Evolutionary conservation across 2,113 vertebrate species (phyloP), one percentile per base, ranked within the genome.

Genomic region (Perccottus glenii): DNA sequence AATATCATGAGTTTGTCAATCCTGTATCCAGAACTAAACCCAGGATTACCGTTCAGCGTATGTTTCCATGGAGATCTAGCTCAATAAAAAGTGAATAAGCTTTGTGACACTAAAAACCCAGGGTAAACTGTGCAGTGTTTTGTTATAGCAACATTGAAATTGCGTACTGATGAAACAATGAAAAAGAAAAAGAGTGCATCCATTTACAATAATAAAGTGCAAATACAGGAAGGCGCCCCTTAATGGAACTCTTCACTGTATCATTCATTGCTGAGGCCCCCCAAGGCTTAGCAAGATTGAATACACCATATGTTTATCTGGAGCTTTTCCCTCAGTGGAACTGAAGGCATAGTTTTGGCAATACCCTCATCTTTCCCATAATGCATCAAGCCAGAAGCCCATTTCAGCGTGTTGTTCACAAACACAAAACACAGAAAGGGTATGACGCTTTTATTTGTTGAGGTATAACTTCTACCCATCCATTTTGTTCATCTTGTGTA

Each of bases 271-370:
- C 73, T 36, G 35, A 46, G 48, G 63, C 74, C 74, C 75, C 82
- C 77, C 82, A 73, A 81, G 86, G 87, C 82, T 83, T 70, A 70
- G 65, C 77, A 82, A 87, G 91, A 91, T 85, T 87, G 83, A 89
- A 85, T 72, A 78, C 64, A 60, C 86, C 86, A 89, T 87, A 88
- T 88, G 84, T 78, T 88, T 82, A 88, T 87, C 73, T 81, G 77
- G 71, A 84, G 80, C 76, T 74, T 85, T 80, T 78, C 76, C 56
- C 74, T 49, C 77, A 78, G 81, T 83, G 77, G 57, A 75, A 83
- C 77, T 85, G 85, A 79, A 58, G 64, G 51, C 72, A 65, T 74
- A 71, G 78, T 75, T 81, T 84, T 87, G 83, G 82, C 85, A 84
- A 67, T 70, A 72, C 67, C 67, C 77, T 78, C 79, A 57, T 85